Evolutionary conservation across 2,888 invertebrate genomes (phyloP).

Genomic region (Protonemura montana): DNA sequence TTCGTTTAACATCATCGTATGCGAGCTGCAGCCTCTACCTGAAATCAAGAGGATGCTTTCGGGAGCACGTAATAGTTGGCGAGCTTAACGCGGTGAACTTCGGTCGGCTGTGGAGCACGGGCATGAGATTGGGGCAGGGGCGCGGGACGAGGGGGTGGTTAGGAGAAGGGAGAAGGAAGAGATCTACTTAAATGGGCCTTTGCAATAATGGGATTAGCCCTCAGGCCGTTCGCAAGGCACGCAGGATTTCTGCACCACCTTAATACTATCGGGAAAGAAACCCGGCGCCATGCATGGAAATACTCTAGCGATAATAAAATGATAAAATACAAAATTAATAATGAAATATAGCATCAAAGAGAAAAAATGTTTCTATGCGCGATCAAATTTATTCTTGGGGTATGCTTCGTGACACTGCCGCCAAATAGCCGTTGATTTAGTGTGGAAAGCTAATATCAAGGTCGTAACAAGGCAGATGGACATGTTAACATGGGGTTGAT

Average conservation of each 20-base stretch:
- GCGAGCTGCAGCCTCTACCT: background rate
- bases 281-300: background rate
- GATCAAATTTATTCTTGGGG: too few relatives aligned
- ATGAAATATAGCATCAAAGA: background rate
- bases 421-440: too few relatives aligned
- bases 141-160: conserved; percentile 12
- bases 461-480: too few relatives aligned
- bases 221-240: conserved; percentile 34
- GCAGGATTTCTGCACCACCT: conserved; percentile 34
- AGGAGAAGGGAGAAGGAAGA: conserved; percentile 40
- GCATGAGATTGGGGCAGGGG: background rate
- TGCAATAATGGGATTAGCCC: conserved; percentile 48
- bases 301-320: background rate
- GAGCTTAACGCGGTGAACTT: background rate
- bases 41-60: background rate
- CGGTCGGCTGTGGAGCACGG: background rate
- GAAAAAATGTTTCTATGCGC: too few relatives aligned
- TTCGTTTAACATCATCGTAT: too few relatives aligned
- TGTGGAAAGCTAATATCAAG: too few relatives aligned
- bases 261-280: conserved; percentile 20
- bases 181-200: conserved; percentile 48
- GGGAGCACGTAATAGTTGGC: background rate
- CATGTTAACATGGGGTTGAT: too few relatives aligned
- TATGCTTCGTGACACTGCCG: too few relatives aligned
- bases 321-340: background rate